These are phyloP conservation scores for Oreochromis mossambicus DNA, from an alignment of 2,797 vertebrate species.

Conservation along the genomic window DNA sequence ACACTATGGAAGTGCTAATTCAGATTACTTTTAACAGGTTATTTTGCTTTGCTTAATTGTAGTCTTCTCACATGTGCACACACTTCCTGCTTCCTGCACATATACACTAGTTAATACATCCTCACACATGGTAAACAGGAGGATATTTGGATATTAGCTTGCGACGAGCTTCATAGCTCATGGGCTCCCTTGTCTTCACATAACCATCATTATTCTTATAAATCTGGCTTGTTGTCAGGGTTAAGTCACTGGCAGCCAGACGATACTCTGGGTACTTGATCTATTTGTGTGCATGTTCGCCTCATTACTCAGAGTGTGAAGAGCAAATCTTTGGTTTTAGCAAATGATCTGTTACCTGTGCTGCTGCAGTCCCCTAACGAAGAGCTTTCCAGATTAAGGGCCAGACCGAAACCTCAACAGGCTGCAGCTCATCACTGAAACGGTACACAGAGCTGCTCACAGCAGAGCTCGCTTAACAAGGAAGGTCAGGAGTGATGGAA, in stretches of 20 bases:
- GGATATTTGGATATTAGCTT: not conserved
- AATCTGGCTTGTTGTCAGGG: not conserved
- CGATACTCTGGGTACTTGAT: not conserved
- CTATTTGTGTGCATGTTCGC: not conserved
- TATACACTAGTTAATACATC: not conserved
- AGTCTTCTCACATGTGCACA: not conserved
- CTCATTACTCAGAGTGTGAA: not conserved
- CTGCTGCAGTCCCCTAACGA: not conserved
- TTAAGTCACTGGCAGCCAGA: not conserved
- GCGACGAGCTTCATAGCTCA: not conserved
- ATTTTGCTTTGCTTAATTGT: not conserved
- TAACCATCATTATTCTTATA: not conserved
- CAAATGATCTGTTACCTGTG: not conserved
- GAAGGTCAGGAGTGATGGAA: not conserved
- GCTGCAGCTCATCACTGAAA: not conserved
- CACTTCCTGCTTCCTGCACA: not conserved
- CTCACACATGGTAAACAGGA: not conserved
- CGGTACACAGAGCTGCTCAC: not conserved
- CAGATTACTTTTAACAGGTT: accelerated
- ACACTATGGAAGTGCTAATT: not conserved
- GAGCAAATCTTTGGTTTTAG: not conserved
- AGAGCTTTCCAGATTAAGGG: not conserved
- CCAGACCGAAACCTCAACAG: not conserved
- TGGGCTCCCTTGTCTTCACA: accelerated
- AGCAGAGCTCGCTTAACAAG: slow-evolving; percentile 1